Percentiles rank a stretch among this genome's conserved stretches.
phyloP scores from a whole-genome alignment of 2,797 vertebrate species.

The Sitta carolinensis region DNA sequence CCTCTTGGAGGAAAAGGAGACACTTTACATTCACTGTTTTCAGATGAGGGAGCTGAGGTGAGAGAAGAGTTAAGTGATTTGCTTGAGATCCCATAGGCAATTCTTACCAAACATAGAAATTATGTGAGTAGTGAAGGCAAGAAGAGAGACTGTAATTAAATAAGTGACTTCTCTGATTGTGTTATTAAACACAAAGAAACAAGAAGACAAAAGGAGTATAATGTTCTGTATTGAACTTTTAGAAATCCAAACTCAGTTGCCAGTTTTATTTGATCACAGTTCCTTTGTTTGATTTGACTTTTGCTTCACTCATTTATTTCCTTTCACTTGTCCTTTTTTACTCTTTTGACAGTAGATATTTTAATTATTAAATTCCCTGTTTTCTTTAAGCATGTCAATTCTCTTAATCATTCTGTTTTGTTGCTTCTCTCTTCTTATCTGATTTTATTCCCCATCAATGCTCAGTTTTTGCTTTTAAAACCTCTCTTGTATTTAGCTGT shows the following conservation, averaged over 20 bases:
- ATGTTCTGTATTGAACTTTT: slow-evolving; percentile 41
- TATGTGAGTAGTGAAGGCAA: not conserved
- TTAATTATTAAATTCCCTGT: slow-evolving; percentile 67
- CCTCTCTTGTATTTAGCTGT: slow-evolving; percentile 8
- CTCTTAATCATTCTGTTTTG: slow-evolving; percentile 65
- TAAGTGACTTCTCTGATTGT: slow-evolving; percentile 31
- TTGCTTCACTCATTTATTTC: slow-evolving; percentile 44
- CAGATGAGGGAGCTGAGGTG: not conserved
- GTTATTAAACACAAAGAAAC: slow-evolving; percentile 28
- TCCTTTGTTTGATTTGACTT: slow-evolving; percentile 62
- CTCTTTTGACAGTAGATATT: slow-evolving; percentile 29
- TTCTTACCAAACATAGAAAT: slow-evolving; percentile 14
- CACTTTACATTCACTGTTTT: not conserved
- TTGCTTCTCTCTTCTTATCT: slow-evolving; percentile 32
- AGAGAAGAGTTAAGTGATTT: slow-evolving; percentile 42
- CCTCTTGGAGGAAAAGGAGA: not conserved
- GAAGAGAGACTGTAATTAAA: slow-evolving; percentile 29
- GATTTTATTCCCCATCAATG: slow-evolving; percentile 48
- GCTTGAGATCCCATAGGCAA: not conserved
- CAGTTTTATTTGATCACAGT: slow-evolving; percentile 61
- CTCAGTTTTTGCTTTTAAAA: slow-evolving; percentile 31
- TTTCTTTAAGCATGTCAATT: slow-evolving; percentile 60
- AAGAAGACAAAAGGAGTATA: slow-evolving; percentile 45
- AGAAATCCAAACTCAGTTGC: slow-evolving; percentile 55
- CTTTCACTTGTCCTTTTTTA: not conserved